These are phyloP conservation scores for Alectoris magna DNA, from an alignment of 2,797 vertebrate genomes.

Conservation along the genomic window DNA sequence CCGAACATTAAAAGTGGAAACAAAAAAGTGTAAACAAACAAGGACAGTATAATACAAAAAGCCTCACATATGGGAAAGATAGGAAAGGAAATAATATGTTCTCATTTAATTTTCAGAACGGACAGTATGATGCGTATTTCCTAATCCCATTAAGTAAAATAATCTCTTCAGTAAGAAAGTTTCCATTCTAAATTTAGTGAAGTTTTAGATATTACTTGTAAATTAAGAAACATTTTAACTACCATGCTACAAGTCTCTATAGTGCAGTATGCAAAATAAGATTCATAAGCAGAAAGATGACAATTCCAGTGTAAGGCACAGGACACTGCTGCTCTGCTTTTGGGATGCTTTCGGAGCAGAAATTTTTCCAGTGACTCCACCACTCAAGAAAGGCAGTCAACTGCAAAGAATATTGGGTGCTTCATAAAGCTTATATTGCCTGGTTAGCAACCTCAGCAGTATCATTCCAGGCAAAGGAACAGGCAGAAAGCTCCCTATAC, in stretches of 20 bases:
- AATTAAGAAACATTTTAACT: neutral
- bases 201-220: neutral
- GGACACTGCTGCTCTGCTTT: neutral
- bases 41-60: neutral
- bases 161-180: neutral
- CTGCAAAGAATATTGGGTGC: neutral
- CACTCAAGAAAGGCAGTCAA: neutral
- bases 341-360: neutral
- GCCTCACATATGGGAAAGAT: neutral
- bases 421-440: neutral
- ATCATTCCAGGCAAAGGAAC: neutral
- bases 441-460: fast-evolving
- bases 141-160: neutral
- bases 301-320: neutral
- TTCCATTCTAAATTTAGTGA: neutral
- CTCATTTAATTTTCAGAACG: neutral
- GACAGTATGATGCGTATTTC: neutral
- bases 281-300: neutral
- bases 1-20: neutral
- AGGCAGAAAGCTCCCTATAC: neutral
- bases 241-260: neutral
- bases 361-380: neutral
- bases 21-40: neutral
- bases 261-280: neutral
- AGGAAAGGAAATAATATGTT: neutral